A percentile compares a stretch with the other conserved stretches of the same genome.
phyloP scores from a whole-genome alignment of 2,113 vertebrate species.

The Neopipo cinnamomea region DNA sequence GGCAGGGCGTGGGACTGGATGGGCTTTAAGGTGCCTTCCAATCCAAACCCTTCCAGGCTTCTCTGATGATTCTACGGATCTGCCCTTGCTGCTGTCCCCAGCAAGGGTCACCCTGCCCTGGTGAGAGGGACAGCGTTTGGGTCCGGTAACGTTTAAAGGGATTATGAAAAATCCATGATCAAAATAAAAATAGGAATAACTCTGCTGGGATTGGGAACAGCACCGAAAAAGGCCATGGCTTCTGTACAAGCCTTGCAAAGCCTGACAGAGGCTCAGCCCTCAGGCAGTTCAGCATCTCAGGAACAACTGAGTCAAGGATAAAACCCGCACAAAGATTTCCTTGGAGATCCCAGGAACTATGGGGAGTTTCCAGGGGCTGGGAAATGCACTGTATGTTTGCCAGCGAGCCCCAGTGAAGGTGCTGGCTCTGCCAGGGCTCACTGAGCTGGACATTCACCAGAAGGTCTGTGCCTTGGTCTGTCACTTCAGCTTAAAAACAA shows the following conservation, averaged over 20 bases:
- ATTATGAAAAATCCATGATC: neutral
- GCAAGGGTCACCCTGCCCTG: neutral
- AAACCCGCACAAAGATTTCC: neutral
- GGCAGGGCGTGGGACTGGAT: neutral
- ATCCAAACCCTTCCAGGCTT: neutral
- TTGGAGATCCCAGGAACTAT: neutral
- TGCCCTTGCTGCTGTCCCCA: neutral
- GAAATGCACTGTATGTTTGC: rapidly evolving
- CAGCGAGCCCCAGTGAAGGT: neutral
- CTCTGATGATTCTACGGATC: neutral
- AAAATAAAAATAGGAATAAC: neutral
- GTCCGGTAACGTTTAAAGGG: neutral
- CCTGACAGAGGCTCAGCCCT: neutral
- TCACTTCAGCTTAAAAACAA: neutral
- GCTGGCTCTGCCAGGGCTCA: neutral
- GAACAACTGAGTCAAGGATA: neutral
- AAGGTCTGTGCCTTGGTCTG: neutral
- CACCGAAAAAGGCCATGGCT: neutral
- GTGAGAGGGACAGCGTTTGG: neutral
- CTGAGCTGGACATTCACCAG: neutral
- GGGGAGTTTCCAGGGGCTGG: neutral
- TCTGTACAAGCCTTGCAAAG: neutral
- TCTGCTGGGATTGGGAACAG: neutral
- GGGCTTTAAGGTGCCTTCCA: neutral
- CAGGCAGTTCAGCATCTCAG: neutral